Evolutionary conservation across 2,113 vertebrate genomes (phyloP), one percentile per base, ranked within the genome.

Genomic region (Ammodytes dubius): DNA sequence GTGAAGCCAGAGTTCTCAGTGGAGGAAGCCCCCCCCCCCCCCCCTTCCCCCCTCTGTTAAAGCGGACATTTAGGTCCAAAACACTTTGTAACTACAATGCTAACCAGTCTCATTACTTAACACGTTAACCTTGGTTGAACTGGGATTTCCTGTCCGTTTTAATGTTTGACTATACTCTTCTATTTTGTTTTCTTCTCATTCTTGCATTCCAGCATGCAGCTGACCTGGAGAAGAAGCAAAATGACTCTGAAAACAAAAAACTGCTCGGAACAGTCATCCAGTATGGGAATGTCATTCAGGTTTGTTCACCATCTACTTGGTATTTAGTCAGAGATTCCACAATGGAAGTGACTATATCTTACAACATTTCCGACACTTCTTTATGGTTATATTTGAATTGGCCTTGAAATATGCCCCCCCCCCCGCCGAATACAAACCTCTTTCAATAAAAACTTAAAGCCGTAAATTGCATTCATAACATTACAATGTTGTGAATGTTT

Each of bases 191-290:
- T 49, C 42, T 11, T 79, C 43, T 83, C 37, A 61, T 17, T 81
- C 84, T 89, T 79, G 15, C 35, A 53, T 84, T 70, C 7, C 92
- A 99, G 98, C 97, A 99, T 73, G 98, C 98, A 0, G 97, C 98
- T 1, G 98, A 99, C 93, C 66, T 99, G 95, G 98, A 99, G 64
- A 99, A 99, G 94, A 99, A 99, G 74, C 98, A 99, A 82, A 99
- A 99, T 0, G 98, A 99, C 85, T 99, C 98, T 0, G 98, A 99
- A 63, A 99, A 98, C 94, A 96, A 97, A 83, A 99, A 99, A 78
- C 91, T 99, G 49, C 95, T 99, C 65, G 98, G 98, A 75, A 97
- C 97, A 0, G 96, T 99, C 3, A 99, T 99, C 88, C 98, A 99
- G 76, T 99, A 99, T 0, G 97, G 98, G 70, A 98, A 99, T 2